A percentile compares a stretch with the other conserved stretches of the same genome.
phyloP scores from a whole-genome alignment of 2,113 vertebrate species.

The mouse (Mus musculus) region GRCm39 chr8:107845501-107846000 shows the following conservation, averaged over 20 bases:
- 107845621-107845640: constrained; percentile 57
- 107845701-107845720: constrained; percentile 48
- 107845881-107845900: not conserved
- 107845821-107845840: not conserved
- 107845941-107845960: not conserved
- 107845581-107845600: constrained; percentile 51
- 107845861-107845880: not conserved
- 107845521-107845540: not conserved
- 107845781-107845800: constrained; percentile 10
- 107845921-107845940: constrained; percentile 1
- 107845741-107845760: not conserved
- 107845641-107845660: constrained; percentile 39
- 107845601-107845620: constrained; percentile 55
- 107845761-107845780: not conserved
- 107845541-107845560: constrained; percentile 35
- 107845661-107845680: not conserved
- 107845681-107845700: not conserved
- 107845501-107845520: not conserved
- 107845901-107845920: not conserved
- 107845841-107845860: not conserved
- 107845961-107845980: not conserved
- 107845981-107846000: not conserved
- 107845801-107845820: not conserved
- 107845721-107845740: not conserved
- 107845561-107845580: not conserved